Evolutionary conservation across 2,797 vertebrate genomes (phyloP).

Genomic region (Natrix natrix): DNA sequence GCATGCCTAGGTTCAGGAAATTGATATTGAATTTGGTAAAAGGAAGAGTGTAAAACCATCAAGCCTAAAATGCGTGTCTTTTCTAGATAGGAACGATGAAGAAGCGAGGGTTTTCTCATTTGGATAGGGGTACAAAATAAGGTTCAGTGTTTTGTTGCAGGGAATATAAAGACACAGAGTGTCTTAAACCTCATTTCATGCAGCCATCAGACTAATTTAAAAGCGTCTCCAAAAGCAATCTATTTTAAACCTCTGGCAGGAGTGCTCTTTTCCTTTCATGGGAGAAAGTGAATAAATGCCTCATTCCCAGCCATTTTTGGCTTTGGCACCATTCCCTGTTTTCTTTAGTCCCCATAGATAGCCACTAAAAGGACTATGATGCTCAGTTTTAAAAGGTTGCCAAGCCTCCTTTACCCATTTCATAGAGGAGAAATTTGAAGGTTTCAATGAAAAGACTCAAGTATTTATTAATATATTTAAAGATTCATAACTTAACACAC

Average conservation of each 20-base stretch:
- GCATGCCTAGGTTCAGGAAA: neutral
- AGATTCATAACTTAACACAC: neutral
- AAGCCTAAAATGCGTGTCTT: neutral
- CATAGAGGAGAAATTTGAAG: neutral
- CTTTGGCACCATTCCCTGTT: neutral
- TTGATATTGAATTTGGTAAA: neutral
- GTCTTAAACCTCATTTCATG: neutral
- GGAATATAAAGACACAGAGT: neutral
- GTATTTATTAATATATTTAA: neutral
- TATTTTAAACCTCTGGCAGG: neutral
- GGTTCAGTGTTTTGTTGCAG: neutral
- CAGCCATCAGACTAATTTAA: neutral
- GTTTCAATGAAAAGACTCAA: neutral
- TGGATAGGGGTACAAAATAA: neutral
- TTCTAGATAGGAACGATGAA: neutral
- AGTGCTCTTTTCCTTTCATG: neutral
- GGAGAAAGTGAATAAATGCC: neutral
- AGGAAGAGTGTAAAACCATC: neutral
- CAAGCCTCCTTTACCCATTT: neutral
- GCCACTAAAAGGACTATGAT: neutral
- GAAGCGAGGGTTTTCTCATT: neutral
- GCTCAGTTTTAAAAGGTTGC: neutral
- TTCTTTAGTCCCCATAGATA: neutral
- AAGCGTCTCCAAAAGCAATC: neutral
- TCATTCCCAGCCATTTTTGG: neutral